Base-by-base conservation (phyloP, 1,140 invertebrate genomes). In the Saccostrea cuccullata region DNA sequence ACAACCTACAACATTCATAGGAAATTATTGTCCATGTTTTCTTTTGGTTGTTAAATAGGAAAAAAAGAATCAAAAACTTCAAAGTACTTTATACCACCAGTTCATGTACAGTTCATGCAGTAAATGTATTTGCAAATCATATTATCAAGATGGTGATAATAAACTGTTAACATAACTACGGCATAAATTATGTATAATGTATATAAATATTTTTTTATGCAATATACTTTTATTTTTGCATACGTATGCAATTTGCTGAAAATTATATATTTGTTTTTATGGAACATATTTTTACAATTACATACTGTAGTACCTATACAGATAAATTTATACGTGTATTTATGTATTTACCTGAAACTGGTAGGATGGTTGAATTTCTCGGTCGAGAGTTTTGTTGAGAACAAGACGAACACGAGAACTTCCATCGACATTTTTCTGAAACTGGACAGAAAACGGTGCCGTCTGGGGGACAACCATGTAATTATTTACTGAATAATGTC, bases 381-480 rank as follows among this genome's bases (percentile, higher is more conserved):
- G 67, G 87, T 92, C 91, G 15, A 92, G 70, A 26, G 97, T 97
- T 89, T 97, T 96, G 26, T 97, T 97, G 2, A 98, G 97, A 73
- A 98, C 97, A 64, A 99, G 97, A 91, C 98, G 58, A 47, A 87
- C 58, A 23, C 90, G 86, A 3, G 91, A 92, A 73, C 89, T 92
- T 23, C 91, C 92, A 77, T 92, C 92, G 0, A 90, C 88, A 82
- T 91, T 90, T 85, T 89, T 85, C 20, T 88, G 85, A 13, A 87
- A 86, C 15, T 86, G 86, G 6, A 92, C 84, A 47, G 86, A 85
- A 85, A 92, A 92, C 23, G 85, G 85, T n/a, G 88, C 90, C 36
- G 55, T 89, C 58, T 55, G 83, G 47, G 64, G 85, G 56, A 40
- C 55, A 64, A 92, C 26, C 1, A 56, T 85, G 88, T 92, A 92